A percentile compares a stretch with the other conserved stretches of the same genome.
Conservation (phyloP, 1,140 invertebrate genomes). For the Tribolium madens region DNA sequence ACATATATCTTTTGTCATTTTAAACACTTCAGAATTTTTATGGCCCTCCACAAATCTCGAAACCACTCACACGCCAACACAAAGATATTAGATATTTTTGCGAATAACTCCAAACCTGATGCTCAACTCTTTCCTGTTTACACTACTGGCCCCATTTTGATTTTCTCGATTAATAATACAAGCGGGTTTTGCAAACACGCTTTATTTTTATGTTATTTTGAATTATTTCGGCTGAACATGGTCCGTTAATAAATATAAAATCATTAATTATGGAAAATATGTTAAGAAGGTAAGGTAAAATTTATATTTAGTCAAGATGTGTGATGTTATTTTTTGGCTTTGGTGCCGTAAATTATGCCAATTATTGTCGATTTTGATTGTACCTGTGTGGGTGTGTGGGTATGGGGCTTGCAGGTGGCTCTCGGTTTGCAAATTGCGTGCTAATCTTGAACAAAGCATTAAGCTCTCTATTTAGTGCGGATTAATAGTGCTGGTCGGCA, state of each 20-base stretch:
- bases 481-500: constrained; percentile 42
- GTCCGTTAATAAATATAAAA: too few species aligned
- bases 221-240: too few species aligned
- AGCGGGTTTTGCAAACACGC: too few species aligned
- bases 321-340: too few species aligned
- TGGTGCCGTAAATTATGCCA: too few species aligned
- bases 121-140: background rate
- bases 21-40: background rate
- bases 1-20: background rate
- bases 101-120: background rate
- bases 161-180: too few species aligned
- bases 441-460: constrained; percentile 45
- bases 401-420: constrained; percentile 34
- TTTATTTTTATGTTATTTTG: too few species aligned
- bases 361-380: background rate
- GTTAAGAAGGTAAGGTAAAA: too few species aligned
- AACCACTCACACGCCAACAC: background rate
- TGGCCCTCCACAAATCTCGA: background rate
- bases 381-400: background rate
- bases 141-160: background rate
- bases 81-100: background rate
- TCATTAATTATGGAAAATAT: too few species aligned
- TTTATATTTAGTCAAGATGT: too few species aligned
- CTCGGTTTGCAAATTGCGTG: constrained; percentile 43
- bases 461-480: constrained; percentile 46